Conservation (phyloP, 2,113 vertebrate species). For the Stigmatopora nigra region DNA sequence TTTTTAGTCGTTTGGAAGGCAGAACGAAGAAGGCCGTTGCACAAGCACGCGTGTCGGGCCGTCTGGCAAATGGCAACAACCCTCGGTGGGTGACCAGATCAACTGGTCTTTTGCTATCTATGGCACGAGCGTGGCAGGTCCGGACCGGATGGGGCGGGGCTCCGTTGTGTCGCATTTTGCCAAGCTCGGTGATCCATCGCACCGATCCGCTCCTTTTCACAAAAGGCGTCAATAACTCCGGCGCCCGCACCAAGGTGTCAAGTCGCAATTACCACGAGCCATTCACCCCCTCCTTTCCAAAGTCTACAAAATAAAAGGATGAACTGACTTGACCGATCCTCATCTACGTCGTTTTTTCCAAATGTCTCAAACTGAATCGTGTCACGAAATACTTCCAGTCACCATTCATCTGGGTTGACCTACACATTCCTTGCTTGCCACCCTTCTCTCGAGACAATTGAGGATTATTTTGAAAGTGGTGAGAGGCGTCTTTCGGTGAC, state of each 20-base stretch:
- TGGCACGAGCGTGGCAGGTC: constrained; percentile 1
- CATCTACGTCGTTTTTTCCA: background rate
- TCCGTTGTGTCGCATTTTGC: constrained; percentile 59
- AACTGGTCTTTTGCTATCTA: background rate
- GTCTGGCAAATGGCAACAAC: background rate
- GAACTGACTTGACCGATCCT: background rate
- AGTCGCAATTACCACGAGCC: constrained; percentile 9
- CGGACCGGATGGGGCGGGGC: constrained; percentile 9
- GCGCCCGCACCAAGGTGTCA: constrained; percentile 38
- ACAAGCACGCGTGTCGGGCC: background rate
- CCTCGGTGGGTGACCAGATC: too few relatives aligned
- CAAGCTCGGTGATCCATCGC: constrained; percentile 25
- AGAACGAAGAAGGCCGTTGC: background rate
- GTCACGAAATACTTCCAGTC: background rate
- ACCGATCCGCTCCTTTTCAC: constrained; percentile 44
- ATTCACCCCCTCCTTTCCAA: background rate
- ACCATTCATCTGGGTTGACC: too few relatives aligned
- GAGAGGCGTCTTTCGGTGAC: constrained; percentile 27
- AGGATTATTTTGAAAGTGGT: constrained; percentile 25
- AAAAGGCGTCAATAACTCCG: constrained; percentile 56
- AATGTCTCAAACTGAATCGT: background rate
- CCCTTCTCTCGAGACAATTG: background rate
- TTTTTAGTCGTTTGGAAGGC: background rate
- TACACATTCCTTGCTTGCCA: background rate
- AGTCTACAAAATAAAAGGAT: constrained; percentile 43